Percentiles rank a stretch among this genome's conserved stretches.
Evolutionary conservation across 2,797 vertebrate genomes (phyloP).

Genomic region (Channa striata): DNA sequence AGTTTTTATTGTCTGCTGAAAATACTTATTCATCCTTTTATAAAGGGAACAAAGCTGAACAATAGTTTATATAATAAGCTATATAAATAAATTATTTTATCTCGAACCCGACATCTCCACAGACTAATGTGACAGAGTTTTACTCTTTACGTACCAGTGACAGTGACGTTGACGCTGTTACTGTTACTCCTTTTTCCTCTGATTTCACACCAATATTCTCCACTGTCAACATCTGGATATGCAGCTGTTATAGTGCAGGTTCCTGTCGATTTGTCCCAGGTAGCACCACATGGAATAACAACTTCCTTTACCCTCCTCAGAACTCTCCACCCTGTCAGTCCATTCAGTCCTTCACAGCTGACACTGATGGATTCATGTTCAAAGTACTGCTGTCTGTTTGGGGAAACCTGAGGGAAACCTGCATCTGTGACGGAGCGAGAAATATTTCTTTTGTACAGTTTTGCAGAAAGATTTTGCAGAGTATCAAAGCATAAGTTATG

Average conservation of each 20-base stretch:
- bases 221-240: background rate
- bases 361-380: background rate
- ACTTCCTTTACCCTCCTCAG: background rate
- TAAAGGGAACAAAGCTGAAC: too few species aligned
- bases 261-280: background rate
- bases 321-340: background rate
- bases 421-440: too few species aligned
- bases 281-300: background rate
- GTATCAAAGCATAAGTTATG: too few species aligned
- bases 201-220: background rate
- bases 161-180: constrained; percentile 25
- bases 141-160: constrained; percentile 20
- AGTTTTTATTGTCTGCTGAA: too few species aligned
- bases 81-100: accelerated
- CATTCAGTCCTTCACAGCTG: background rate
- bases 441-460: too few species aligned
- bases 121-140: background rate
- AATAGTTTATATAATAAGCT: background rate
- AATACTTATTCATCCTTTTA: too few species aligned
- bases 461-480: too few species aligned
- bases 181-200: background rate
- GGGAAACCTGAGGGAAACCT: background rate
- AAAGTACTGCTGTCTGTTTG: background rate
- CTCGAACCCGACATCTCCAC: too few species aligned
- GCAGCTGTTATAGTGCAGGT: background rate